Evolutionary conservation across 2,113 vertebrate species (phyloP).

Genomic region (Miniopterus natalensis): DNA sequence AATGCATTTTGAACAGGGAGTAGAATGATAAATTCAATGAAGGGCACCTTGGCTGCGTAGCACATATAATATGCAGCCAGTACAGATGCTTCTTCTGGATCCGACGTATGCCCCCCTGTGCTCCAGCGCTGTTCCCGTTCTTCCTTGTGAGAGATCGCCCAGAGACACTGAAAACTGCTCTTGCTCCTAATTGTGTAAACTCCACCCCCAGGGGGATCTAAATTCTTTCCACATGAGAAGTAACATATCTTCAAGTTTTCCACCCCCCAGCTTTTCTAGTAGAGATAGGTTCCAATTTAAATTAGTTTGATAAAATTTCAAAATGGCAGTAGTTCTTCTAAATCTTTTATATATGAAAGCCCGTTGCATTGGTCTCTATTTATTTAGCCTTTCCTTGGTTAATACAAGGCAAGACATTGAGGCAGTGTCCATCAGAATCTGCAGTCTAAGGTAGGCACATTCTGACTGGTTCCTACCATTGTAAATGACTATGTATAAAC

Average conservation of each 20-base stretch:
- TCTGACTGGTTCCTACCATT: not conserved
- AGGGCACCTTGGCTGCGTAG: not conserved
- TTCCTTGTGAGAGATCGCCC: not conserved
- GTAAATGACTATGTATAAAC: not conserved
- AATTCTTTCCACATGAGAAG: not conserved
- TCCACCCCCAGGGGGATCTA: not conserved
- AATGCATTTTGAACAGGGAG: not conserved
- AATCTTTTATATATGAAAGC: not conserved
- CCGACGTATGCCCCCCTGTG: not conserved
- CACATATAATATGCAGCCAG: not conserved
- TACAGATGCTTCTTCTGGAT: not conserved
- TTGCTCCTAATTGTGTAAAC: not conserved
- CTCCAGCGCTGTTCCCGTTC: accelerated
- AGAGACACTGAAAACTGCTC: not conserved
- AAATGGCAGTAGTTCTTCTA: not conserved
- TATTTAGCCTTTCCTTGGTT: constrained; percentile 9
- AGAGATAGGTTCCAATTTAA: constrained; percentile 48
- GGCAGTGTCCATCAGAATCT: not conserved
- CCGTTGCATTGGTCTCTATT: not conserved
- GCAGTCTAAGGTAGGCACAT: not conserved
- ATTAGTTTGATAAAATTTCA: not conserved
- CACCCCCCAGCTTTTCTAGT: not conserved
- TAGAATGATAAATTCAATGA: not conserved
- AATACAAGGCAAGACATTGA: not conserved
- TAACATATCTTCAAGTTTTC: not conserved